Conservation (phyloP, 2,888 invertebrate species). For the Papilio protenor region DNA sequence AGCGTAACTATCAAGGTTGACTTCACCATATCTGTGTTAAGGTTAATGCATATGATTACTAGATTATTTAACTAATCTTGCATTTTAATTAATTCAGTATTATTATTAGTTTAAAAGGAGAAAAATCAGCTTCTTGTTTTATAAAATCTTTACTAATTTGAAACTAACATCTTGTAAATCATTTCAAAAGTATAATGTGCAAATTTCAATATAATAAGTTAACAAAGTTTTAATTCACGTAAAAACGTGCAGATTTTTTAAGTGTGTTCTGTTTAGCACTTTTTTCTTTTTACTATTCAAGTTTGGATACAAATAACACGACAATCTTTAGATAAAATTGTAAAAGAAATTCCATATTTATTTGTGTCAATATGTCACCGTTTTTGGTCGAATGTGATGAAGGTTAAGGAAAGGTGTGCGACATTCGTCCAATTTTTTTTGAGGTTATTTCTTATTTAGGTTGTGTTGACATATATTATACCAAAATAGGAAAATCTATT, state of each 20-base stretch:
- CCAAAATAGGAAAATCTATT: conserved; percentile 20
- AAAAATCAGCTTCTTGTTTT: too few species aligned
- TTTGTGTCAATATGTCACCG: conserved; percentile 5
- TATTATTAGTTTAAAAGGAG: too few species aligned
- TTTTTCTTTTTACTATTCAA: neutral
- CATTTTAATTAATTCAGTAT: neutral
- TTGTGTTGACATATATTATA: conserved; percentile 20
- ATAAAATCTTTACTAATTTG: too few species aligned
- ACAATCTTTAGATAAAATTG: neutral
- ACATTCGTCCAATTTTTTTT: conserved; percentile 33
- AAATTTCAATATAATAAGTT: too few species aligned
- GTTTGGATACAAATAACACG: neutral
- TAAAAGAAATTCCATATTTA: neutral
- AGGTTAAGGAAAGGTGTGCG: conserved; percentile 27
- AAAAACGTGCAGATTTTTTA: too few species aligned
- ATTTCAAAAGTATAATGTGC: too few species aligned
- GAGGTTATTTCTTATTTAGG: conserved; percentile 38
- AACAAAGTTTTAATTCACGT: too few species aligned
- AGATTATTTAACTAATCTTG: neutral
- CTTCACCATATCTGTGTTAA: conserved; percentile 3
- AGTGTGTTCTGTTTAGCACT: neutral
- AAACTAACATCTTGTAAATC: too few species aligned
- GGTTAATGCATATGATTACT: neutral
- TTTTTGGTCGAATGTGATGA: conserved; percentile 38
- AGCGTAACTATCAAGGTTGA: neutral